phyloP scores from a whole-genome alignment of 2,113 vertebrate genomes.

The Dinomys branickii region DNA sequence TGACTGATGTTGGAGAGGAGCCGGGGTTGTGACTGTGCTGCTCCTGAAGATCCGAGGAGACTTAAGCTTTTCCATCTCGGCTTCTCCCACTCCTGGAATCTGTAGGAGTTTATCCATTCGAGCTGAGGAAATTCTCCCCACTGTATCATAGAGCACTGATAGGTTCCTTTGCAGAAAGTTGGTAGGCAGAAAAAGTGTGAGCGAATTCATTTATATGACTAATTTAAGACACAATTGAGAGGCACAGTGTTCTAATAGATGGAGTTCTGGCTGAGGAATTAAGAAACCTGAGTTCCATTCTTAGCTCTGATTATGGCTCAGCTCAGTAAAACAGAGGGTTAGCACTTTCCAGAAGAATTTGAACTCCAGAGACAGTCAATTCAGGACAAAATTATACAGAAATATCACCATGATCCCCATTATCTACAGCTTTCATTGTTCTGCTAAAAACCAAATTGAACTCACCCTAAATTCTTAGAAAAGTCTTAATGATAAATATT shows the following conservation, averaged over 20 bases:
- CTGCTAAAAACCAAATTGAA: conserved; percentile 63
- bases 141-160: conserved; percentile 51
- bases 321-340: conserved; percentile 49
- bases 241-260: conserved; percentile 81
- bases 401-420: conserved; percentile 52
- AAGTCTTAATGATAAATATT: conserved; percentile 84
- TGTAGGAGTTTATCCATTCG: conserved; percentile 68
- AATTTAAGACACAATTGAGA: conserved; percentile 82
- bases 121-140: conserved; percentile 78
- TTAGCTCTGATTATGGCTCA: conserved; percentile 74
- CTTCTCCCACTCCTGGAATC: conserved; percentile 62
- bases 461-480: conserved; percentile 80
- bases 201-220: conserved; percentile 81
- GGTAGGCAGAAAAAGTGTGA: conserved; percentile 79
- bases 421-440: conserved; percentile 62
- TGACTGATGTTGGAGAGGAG: background rate
- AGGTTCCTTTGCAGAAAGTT: conserved; percentile 74
- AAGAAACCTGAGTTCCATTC: conserved; percentile 77
- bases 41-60: conserved; percentile 57
- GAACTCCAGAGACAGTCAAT: conserved; percentile 74
- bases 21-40: background rate
- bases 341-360: conserved; percentile 69
- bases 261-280: conserved; percentile 76
- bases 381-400: conserved; percentile 72
- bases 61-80: conserved; percentile 55